These are phyloP conservation scores for Dunckerocampus dactyliophorus DNA, from an alignment of 2,113 vertebrate species.

Conservation along the genomic window DNA sequence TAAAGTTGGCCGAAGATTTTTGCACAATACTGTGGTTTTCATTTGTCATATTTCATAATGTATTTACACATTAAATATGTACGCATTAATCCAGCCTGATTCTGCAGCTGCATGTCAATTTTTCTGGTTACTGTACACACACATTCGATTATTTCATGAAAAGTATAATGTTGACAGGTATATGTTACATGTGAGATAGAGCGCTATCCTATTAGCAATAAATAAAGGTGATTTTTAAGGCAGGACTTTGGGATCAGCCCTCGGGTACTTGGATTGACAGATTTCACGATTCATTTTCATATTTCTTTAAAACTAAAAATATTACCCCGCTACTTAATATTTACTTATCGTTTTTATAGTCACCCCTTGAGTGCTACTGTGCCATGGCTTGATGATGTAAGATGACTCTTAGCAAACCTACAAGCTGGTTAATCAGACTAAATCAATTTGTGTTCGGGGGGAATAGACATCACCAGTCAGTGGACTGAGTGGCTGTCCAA, in stretches of 20 bases:
- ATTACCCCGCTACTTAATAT: not conserved
- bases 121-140: constrained; percentile 18
- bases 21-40: not conserved
- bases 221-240: constrained; percentile 56
- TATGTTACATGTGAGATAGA: constrained; percentile 22
- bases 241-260: constrained; percentile 59
- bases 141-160: constrained; percentile 27
- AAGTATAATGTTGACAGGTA: constrained; percentile 15
- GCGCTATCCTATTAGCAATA: constrained; percentile 18
- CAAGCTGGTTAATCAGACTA: not conserved
- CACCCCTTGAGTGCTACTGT: too few relatives aligned
- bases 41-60: constrained; percentile 21
- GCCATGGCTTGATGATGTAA: too few relatives aligned
- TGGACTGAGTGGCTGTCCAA: not conserved
- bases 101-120: not conserved
- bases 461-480: not conserved
- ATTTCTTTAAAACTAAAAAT: too few relatives aligned
- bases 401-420: not conserved
- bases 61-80: constrained; percentile 56
- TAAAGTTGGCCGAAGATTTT: constrained; percentile 3
- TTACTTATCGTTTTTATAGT: too few relatives aligned
- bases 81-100: constrained; percentile 1
- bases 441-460: not conserved
- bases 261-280: constrained; percentile 13
- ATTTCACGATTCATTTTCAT: not conserved